These are phyloP conservation scores for Teleogryllus oceanicus DNA, from an alignment of 2,888 invertebrate species.

Conservation along the genomic window DNA sequence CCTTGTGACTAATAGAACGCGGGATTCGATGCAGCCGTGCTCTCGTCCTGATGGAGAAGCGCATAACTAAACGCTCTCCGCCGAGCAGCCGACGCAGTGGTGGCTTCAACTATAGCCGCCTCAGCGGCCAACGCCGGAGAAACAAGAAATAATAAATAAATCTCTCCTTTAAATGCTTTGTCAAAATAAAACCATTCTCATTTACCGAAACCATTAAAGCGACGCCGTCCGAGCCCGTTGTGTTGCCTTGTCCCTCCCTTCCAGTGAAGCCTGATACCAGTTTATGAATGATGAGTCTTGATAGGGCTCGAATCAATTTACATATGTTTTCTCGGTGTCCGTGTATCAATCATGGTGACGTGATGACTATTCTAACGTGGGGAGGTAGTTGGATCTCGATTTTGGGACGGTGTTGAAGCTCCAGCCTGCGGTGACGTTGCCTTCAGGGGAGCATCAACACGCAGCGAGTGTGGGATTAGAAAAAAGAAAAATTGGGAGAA, in stretches of 20 bases:
- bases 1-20: too few relatives aligned
- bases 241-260: not conserved
- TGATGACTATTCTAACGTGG: not conserved
- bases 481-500: too few relatives aligned
- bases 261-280: not conserved
- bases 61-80: too few relatives aligned
- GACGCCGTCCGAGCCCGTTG: not conserved
- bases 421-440: too few relatives aligned
- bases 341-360: constrained; percentile 9
- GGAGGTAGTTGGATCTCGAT: not conserved
- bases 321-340: not conserved
- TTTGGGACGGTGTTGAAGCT: too few relatives aligned
- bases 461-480: too few relatives aligned
- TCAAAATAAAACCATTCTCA: constrained; percentile 2
- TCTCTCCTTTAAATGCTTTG: not conserved
- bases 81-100: too few relatives aligned
- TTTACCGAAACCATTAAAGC: not conserved
- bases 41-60: too few relatives aligned
- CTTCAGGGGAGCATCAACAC: too few relatives aligned
- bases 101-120: too few relatives aligned
- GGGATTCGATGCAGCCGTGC: too few relatives aligned
- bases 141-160: constrained; percentile 2
- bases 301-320: constrained; percentile 18
- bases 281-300: not conserved
- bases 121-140: not conserved